Conservation (phyloP, 1,140 invertebrate genomes). For the Drosophila subobscura region DNA sequence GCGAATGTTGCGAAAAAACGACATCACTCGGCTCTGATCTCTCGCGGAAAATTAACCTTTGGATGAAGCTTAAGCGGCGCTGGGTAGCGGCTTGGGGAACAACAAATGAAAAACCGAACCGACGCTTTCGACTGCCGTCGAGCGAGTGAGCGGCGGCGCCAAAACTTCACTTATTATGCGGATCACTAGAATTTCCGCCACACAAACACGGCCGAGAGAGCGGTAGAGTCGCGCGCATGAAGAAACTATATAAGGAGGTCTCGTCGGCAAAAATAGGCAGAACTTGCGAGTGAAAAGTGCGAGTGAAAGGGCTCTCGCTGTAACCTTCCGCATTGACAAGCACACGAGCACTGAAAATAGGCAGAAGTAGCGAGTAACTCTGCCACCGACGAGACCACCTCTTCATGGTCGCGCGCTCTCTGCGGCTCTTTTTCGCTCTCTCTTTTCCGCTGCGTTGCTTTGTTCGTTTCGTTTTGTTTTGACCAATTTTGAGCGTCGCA, state of each 20-base stretch:
- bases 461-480: slow-evolving; percentile 64
- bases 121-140: slow-evolving; percentile 61
- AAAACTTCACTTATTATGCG: slow-evolving; percentile 70
- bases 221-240: too few relatives aligned
- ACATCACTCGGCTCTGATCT: slow-evolving; percentile 50
- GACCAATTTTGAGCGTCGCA: slow-evolving; percentile 78
- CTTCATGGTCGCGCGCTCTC: slow-evolving; percentile 14
- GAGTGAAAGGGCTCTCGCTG: too few relatives aligned
- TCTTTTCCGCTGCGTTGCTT: slow-evolving; percentile 5
- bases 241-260: too few relatives aligned
- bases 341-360: too few relatives aligned
- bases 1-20: slow-evolving; percentile 81
- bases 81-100: slow-evolving; percentile 7
- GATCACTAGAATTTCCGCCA: slow-evolving; percentile 72
- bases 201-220: background rate
- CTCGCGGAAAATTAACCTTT: slow-evolving; percentile 34
- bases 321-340: too few relatives aligned
- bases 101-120: slow-evolving; percentile 22
- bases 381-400: too few relatives aligned
- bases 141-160: slow-evolving; percentile 55
- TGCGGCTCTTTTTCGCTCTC: slow-evolving; percentile 30
- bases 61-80: too few relatives aligned
- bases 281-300: too few relatives aligned
- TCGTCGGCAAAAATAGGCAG: too few relatives aligned
- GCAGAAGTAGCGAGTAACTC: too few relatives aligned